Conservation (phyloP, 2,113 vertebrate genomes). For the Tachycineta bicolor region DNA sequence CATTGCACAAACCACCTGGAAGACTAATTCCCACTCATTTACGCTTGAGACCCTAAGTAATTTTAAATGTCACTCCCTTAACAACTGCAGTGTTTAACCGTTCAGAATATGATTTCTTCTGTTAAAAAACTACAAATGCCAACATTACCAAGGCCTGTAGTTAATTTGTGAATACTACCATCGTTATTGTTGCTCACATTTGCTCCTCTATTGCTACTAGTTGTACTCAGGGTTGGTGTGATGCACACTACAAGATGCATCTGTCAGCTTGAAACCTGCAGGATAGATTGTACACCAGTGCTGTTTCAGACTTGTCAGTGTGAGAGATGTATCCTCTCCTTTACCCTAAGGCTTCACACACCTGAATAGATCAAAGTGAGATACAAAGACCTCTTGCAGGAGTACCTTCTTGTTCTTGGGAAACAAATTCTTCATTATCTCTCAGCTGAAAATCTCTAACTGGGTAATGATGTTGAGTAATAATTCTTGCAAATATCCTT, state of each 20-base stretch:
- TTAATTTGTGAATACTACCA: neutral
- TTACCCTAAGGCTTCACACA: neutral
- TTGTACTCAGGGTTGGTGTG: neutral
- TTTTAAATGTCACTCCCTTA: neutral
- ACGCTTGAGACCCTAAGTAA: neutral
- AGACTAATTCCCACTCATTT: conserved; percentile 1
- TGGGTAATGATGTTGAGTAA: neutral
- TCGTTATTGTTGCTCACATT: neutral
- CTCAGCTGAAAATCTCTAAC: neutral
- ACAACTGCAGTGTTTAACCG: neutral
- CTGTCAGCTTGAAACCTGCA: neutral
- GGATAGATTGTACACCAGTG: neutral
- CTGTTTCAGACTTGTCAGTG: neutral
- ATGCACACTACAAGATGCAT: neutral
- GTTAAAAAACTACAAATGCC: neutral
- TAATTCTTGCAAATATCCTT: neutral
- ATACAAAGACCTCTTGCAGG: neutral
- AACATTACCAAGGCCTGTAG: neutral
- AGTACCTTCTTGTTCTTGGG: neutral
- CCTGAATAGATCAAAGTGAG: neutral
- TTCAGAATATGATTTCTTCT: neutral
- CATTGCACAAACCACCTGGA: neutral
- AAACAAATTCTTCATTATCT: neutral
- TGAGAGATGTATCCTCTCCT: neutral
- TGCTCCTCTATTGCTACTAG: neutral